Evolutionary conservation across 35 echinoderm and acorn worm genomes (phyloP).

Genomic region (Eucidaris tribuloides): DNA sequence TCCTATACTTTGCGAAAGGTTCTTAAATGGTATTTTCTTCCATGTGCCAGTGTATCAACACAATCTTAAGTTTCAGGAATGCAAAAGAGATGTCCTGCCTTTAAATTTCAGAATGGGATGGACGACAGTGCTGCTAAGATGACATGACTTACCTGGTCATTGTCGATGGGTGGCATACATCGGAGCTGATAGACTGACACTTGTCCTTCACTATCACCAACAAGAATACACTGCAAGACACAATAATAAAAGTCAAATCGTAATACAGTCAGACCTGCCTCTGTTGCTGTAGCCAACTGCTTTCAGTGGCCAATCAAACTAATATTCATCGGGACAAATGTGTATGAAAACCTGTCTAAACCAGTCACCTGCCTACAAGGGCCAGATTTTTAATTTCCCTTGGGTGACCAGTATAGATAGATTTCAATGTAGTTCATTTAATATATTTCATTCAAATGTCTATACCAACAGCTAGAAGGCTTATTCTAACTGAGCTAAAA

Average conservation of each 20-base stretch:
- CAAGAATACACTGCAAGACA: slow-evolving; percentile 69
- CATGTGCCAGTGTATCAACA: background rate
- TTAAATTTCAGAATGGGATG: background rate
- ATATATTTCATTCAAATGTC: too few relatives aligned
- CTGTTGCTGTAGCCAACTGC: too few relatives aligned
- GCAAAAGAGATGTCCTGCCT: background rate
- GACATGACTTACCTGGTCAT: slow-evolving; percentile 66
- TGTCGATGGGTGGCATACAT: slow-evolving; percentile 73
- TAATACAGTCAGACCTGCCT: background rate
- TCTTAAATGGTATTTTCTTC: background rate
- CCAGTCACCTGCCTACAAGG: too few relatives aligned
- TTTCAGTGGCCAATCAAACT: too few relatives aligned
- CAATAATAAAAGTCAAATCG: background rate
- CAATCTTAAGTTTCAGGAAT: background rate
- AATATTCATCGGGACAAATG: too few relatives aligned
- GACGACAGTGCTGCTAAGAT: background rate
- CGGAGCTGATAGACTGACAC: slow-evolving; percentile 92
- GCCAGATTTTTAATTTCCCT: too few relatives aligned
- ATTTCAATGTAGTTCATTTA: too few relatives aligned
- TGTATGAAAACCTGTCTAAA: too few relatives aligned
- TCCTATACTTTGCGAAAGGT: background rate
- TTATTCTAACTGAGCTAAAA: too few relatives aligned
- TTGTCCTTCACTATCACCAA: slow-evolving; percentile 97
- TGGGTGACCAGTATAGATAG: too few relatives aligned
- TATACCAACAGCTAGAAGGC: too few relatives aligned